Evolutionary conservation across 2,113 vertebrate species (phyloP).

Genomic region (Delphinus delphis): DNA sequence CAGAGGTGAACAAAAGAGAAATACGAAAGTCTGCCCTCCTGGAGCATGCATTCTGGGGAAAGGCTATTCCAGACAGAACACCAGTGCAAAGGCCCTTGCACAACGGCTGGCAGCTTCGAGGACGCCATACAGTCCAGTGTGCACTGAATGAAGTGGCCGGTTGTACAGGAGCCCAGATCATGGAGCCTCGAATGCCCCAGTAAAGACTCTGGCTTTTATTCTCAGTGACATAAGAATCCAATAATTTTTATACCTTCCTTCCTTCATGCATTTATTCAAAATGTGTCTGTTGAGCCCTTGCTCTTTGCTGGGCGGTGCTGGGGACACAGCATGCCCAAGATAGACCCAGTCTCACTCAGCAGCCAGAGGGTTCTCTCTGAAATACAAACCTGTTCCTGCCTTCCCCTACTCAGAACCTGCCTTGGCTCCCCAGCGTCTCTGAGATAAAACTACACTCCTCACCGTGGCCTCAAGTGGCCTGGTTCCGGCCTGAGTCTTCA

Average conservation of each 20-base stretch:
- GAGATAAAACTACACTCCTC: background rate
- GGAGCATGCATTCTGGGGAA: background rate
- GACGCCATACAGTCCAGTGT: background rate
- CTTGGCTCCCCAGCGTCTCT: background rate
- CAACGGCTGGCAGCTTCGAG: background rate
- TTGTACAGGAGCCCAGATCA: rapidly evolving
- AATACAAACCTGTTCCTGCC: background rate
- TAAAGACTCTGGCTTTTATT: background rate
- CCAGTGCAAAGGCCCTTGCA: background rate
- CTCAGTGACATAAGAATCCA: background rate
- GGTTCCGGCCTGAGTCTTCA: background rate
- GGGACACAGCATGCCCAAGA: background rate
- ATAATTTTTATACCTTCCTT: background rate
- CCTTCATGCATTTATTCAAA: background rate
- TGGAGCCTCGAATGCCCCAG: background rate
- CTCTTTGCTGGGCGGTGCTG: background rate
- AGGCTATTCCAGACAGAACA: background rate
- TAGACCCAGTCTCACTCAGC: background rate
- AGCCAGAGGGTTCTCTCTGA: background rate
- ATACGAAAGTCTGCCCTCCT: background rate
- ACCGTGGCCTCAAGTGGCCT: background rate
- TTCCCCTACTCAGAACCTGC: background rate
- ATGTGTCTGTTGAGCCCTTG: background rate
- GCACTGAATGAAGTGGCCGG: too few species aligned
- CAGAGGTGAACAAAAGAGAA: background rate